These are phyloP conservation scores for Tenrec ecaudatus DNA, from an alignment of 2,113 vertebrate genomes.

Conservation along the genomic window DNA sequence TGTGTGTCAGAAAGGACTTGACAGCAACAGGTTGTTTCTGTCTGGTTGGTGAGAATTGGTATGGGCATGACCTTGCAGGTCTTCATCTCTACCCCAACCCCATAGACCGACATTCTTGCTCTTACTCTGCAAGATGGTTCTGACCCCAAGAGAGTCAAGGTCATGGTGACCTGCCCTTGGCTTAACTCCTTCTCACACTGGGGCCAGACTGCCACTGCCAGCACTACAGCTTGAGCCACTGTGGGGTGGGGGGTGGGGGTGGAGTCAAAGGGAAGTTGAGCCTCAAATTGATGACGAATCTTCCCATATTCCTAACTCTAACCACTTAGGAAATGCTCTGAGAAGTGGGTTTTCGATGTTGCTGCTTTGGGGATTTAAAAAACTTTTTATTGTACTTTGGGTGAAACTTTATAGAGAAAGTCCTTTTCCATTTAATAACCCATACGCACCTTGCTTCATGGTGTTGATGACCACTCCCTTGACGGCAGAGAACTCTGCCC, in stretches of 20 bases:
- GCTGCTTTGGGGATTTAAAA: no score
- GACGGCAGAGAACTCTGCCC: no score
- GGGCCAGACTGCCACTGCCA: not conserved
- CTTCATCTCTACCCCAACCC: not conserved
- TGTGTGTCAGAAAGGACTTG: not conserved
- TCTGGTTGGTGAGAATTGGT: not conserved
- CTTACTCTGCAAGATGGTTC: not conserved
- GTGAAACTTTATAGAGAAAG: no score
- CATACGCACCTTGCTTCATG: no score
- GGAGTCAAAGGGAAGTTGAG: not conserved
- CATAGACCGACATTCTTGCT: not conserved
- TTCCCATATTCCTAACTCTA: conserved; percentile 17
- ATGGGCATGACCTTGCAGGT: not conserved
- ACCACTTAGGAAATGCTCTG: not conserved
- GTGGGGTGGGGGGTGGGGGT: no score
- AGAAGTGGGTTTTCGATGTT: not conserved
- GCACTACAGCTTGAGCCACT: not conserved
- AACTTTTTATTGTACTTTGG: no score
- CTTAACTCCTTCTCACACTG: not conserved
- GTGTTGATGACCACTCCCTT: no score
- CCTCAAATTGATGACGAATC: not conserved
- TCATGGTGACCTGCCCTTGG: not conserved
- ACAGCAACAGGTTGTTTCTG: not conserved
- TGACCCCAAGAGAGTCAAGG: not conserved
- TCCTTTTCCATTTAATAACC: no score